Base-by-base conservation (phyloP, 2,113 vertebrate species). In the Nerophis ophidion region DNA sequence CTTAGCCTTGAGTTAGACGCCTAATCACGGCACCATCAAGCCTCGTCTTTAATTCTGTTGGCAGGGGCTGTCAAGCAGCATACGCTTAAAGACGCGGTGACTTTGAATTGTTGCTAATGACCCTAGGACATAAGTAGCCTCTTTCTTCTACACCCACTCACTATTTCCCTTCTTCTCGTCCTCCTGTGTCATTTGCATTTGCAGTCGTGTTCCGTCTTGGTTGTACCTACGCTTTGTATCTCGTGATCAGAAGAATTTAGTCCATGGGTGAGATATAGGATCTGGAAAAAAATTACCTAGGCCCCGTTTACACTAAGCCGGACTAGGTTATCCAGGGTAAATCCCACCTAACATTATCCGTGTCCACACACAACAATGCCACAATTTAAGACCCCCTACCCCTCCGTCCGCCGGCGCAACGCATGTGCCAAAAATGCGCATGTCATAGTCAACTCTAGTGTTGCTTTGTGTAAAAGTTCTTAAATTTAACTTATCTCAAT, bases 21-120 rank as follows among this genome's bases (percentile, higher is more conserved):
- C 81, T 84, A 87, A 88, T 88, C 86, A 75, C 58, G 50, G 72
- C 70, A 67, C 62, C 78, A 74, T 88, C 83, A 87, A 84, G 70
- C 74, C 65, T 79, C 82, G 73, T 72, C 79, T 61, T 78, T 86
- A 75, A 82, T 85, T 84, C 79, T 72, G 75, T 76, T 87, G 85
- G 84, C 86, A 88, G 84, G 67, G 49, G 76, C 80, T 83, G 86
- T 88, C 88, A 87, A 74, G 75, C 75, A 68, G 79, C 83, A 87
- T 79, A 81, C 76, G 71, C 78, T 81, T 75, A 76, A 86, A 82
- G 83, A 83, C 72, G 38, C 68, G 71, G 74, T 84, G 86, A 89
- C 85, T 87, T 89, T 88, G 84, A 87, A 81, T 86, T 77, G 81
- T 76, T 84, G 81, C 81, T 85, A 86, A 87, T 86, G 83, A 87